Percentiles rank a stretch among this genome's conserved stretches.
Evolutionary conservation across 1,140 invertebrate species (phyloP).

Genomic region (Periplaneta americana): DNA sequence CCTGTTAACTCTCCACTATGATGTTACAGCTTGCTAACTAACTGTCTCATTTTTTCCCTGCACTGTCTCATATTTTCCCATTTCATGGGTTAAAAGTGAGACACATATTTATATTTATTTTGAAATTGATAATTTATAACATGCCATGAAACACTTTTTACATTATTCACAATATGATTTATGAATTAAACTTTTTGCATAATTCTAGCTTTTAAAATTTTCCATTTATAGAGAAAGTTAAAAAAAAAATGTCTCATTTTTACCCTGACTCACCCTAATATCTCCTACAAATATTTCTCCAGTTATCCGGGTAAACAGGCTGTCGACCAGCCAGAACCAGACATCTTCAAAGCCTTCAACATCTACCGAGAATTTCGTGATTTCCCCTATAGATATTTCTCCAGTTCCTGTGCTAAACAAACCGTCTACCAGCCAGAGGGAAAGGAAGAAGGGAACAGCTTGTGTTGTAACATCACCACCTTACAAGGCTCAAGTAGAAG

Average conservation of each 20-base stretch:
- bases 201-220: slow-evolving; percentile 31
- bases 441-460: slow-evolving; percentile 16
- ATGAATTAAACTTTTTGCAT: no score
- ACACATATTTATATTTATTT: no score
- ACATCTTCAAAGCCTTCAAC: slow-evolving; percentile 8
- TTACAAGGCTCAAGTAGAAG: slow-evolving; percentile 22
- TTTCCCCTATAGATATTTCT: slow-evolving; percentile 12
- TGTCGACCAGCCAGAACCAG: slow-evolving; percentile 14
- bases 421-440: slow-evolving; percentile 12
- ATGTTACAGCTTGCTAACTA: no score
- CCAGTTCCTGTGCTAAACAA: not conserved
- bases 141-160: no score
- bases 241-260: slow-evolving; percentile 33
- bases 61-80: no score
- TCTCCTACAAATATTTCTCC: not conserved
- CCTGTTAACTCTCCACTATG: no score
- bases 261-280: slow-evolving; percentile 28
- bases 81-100: no score
- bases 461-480: slow-evolving; percentile 20
- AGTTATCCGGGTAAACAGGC: slow-evolving; percentile 1
- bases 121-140: no score
- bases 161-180: no score
- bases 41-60: no score
- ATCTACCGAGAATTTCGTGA: slow-evolving; percentile 17
- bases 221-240: slow-evolving; percentile 27